phyloP scores from a whole-genome alignment of 1,140 invertebrate species.

The Eupeodes corollae region DNA sequence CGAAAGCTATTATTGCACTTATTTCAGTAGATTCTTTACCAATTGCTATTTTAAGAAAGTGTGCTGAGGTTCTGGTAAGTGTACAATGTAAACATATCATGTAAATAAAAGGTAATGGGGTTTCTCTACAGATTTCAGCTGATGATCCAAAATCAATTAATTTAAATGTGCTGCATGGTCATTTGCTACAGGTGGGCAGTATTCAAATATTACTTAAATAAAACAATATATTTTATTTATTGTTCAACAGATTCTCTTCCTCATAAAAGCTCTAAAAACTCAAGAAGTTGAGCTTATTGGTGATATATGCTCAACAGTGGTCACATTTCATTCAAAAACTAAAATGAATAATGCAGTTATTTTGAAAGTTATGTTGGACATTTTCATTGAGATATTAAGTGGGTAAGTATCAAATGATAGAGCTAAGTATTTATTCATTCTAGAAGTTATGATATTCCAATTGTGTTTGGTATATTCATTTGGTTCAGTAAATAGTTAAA shows the following conservation, averaged over 20 bases:
- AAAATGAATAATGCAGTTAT: slow-evolving; percentile 7
- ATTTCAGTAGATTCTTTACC: slow-evolving; percentile 33
- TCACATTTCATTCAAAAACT: slow-evolving; percentile 1
- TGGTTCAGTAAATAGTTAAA: no score
- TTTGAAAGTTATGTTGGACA: slow-evolving; percentile 10
- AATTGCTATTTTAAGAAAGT: slow-evolving; percentile 5
- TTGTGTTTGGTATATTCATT: no score
- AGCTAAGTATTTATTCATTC: no score
- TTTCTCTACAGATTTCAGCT: slow-evolving; percentile 3
- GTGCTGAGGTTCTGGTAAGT: slow-evolving; percentile 7
- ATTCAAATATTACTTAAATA: no score
- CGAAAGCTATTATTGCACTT: slow-evolving; percentile 53
- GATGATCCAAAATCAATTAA: slow-evolving; percentile 9
- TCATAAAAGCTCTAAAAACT: slow-evolving; percentile 2
- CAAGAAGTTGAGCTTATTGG: slow-evolving; percentile 1
- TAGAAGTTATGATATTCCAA: no score
- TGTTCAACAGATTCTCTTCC: slow-evolving; percentile 5
- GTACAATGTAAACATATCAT: background rate
- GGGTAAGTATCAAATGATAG: background rate
- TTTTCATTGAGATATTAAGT: slow-evolving; percentile 5
- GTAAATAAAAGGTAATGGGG: background rate
- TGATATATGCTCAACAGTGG: slow-evolving; percentile 6
- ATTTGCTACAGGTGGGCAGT: slow-evolving; percentile 32
- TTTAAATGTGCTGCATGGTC: slow-evolving; percentile 37
- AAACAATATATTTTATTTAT: background rate